Conservation (phyloP, 2,888 invertebrate genomes). For the Sialis fuliginosa region DNA sequence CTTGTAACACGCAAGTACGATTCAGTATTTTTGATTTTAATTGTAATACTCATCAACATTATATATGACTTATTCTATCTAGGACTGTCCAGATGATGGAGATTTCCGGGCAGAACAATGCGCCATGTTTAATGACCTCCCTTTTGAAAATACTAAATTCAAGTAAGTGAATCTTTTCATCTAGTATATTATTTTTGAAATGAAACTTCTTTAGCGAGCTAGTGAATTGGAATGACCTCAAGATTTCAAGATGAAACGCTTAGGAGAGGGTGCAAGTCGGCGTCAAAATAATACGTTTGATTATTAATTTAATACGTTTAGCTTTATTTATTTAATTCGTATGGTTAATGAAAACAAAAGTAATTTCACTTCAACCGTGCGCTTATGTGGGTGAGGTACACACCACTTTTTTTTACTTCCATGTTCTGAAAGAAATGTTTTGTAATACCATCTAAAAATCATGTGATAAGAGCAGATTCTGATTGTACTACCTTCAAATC, state of each 20-base stretch:
- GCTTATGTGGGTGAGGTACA: no score
- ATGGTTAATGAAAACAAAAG: no score
- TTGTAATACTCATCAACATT: background rate
- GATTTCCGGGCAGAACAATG: conserved; percentile 89
- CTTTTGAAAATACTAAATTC: conserved; percentile 68
- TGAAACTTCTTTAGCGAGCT: no score
- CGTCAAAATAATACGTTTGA: no score
- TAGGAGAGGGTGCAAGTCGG: no score
- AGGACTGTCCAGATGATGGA: conserved; percentile 62
- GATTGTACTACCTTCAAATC: no score
- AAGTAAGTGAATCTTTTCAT: conserved; percentile 36
- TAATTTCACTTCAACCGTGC: no score
- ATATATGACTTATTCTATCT: conserved; percentile 8
- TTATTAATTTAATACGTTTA: no score
- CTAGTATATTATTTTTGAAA: conserved; percentile 3
- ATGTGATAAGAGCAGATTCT: conserved; percentile 1
- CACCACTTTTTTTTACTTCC: no score
- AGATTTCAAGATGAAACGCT: no score
- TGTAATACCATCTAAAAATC: background rate
- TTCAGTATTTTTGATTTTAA: background rate
- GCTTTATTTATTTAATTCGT: no score
- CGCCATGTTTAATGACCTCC: conserved; percentile 58
- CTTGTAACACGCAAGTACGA: conserved; percentile 72
- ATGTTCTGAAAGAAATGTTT: background rate
- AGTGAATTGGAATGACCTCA: no score